Conservation (phyloP, 2,113 vertebrate species). For the Abramis brama region DNA sequence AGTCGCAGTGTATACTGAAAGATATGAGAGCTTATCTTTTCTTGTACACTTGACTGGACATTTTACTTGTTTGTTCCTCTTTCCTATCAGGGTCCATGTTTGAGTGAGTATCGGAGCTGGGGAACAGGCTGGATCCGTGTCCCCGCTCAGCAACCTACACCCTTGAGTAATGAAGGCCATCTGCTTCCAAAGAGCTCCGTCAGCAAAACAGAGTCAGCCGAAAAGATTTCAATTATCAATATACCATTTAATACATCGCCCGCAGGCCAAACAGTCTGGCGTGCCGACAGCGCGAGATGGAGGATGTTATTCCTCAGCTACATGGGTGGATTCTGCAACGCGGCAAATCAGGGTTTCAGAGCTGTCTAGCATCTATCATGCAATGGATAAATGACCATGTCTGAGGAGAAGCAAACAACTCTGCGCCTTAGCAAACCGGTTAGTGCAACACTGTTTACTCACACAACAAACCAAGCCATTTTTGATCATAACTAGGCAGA, state of each 20-base stretch:
- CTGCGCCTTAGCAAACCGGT: not conserved
- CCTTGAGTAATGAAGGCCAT: conserved; percentile 72
- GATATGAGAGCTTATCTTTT: not conserved
- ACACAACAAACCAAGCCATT: not conserved
- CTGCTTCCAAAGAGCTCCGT: conserved; percentile 70
- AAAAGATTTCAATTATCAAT: conserved; percentile 78
- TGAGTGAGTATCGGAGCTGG: conserved; percentile 4
- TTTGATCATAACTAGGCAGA: conserved; percentile 20
- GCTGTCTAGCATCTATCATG: conserved; percentile 68
- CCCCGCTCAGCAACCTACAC: conserved; percentile 53
- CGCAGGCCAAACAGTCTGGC: conserved; percentile 69
- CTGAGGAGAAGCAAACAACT: conserved; percentile 13
- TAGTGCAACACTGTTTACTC: conserved; percentile 29
- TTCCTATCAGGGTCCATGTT: not conserved
- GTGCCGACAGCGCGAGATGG: conserved; percentile 67
- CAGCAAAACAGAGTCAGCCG: conserved; percentile 69
- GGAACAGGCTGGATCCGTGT: conserved; percentile 9
- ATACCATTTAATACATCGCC: conserved; percentile 74
- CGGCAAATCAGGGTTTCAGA: conserved; percentile 69
- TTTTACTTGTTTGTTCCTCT: conserved; percentile 21
- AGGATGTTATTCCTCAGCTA: conserved; percentile 72
- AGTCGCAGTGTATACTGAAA: too few relatives aligned
- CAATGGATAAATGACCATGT: conserved; percentile 58
- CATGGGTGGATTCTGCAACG: conserved; percentile 65
- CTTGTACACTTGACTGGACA: not conserved